These are phyloP conservation scores for Cephalophus harveyi DNA, from an alignment of 2,113 vertebrate genomes.

Conservation along the genomic window DNA sequence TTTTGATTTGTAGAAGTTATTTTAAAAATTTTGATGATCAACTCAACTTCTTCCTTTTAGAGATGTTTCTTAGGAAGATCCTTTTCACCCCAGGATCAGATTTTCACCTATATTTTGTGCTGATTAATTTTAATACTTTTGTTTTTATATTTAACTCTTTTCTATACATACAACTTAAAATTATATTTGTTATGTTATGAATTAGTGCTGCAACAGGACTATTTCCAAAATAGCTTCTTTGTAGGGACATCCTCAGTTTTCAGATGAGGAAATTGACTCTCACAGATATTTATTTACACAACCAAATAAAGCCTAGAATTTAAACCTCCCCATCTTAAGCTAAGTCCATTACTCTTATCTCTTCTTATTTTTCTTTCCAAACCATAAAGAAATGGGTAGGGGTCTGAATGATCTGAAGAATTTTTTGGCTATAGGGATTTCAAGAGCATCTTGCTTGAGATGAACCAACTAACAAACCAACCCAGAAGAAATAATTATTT, in stretches of 20 bases:
- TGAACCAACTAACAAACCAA: background rate
- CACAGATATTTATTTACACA: background rate
- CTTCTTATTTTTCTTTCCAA: background rate
- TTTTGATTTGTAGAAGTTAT: background rate
- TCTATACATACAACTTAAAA: background rate
- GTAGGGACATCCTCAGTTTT: background rate
- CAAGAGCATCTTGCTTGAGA: background rate
- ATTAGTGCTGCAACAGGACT: background rate
- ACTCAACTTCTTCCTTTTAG: background rate
- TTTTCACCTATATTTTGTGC: background rate
- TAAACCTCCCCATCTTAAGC: background rate
- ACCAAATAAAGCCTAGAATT: background rate
- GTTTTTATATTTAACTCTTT: conserved; percentile 12
- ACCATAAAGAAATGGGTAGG: background rate
- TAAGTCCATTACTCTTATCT: background rate
- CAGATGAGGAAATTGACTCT: background rate
- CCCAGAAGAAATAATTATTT: background rate
- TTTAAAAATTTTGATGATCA: background rate
- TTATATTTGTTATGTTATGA: background rate
- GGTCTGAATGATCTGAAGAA: background rate
- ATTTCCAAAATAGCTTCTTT: background rate
- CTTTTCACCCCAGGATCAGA: background rate
- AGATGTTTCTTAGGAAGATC: background rate
- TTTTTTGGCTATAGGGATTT: background rate
- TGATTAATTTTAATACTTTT: background rate